Percentiles rank a stretch among this genome's conserved stretches.
Evolutionary conservation across 2,888 invertebrate genomes (phyloP).

Genomic region (Hetaerina titia): DNA sequence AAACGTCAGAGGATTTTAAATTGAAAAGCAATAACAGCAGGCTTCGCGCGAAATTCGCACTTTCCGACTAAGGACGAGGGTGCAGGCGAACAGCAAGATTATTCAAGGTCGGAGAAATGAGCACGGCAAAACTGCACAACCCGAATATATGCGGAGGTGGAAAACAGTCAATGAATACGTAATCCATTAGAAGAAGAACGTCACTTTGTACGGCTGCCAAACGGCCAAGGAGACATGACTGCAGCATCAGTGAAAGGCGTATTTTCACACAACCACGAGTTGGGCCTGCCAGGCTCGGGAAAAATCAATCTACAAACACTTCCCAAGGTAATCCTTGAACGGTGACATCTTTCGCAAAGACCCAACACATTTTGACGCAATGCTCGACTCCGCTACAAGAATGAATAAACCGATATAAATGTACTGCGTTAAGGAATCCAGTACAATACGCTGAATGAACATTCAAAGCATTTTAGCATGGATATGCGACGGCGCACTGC

Average conservation of each 20-base stretch:
- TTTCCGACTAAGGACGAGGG: neutral
- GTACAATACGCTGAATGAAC: no score
- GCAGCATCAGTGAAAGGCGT: neutral
- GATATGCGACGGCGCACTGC: no score
- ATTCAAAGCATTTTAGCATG: no score
- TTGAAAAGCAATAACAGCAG: neutral
- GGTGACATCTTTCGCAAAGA: neutral
- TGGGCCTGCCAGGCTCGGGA: neutral
- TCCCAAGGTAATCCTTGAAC: neutral
- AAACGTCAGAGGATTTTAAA: neutral
- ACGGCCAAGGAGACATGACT: neutral
- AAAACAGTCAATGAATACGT: neutral
- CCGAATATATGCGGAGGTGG: neutral
- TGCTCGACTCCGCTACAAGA: no score
- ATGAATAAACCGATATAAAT: no score
- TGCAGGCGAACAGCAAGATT: neutral
- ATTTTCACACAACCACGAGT: neutral
- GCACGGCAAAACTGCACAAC: neutral
- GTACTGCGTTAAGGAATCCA: no score
- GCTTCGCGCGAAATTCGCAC: neutral
- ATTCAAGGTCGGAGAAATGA: neutral
- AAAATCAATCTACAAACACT: neutral
- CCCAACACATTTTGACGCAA: neutral
- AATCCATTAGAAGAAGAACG: slow-evolving; percentile 25
- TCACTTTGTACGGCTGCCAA: neutral